phyloP scores from a whole-genome alignment of 2,113 vertebrate genomes.

The Prionailurus viverrinus region DNA sequence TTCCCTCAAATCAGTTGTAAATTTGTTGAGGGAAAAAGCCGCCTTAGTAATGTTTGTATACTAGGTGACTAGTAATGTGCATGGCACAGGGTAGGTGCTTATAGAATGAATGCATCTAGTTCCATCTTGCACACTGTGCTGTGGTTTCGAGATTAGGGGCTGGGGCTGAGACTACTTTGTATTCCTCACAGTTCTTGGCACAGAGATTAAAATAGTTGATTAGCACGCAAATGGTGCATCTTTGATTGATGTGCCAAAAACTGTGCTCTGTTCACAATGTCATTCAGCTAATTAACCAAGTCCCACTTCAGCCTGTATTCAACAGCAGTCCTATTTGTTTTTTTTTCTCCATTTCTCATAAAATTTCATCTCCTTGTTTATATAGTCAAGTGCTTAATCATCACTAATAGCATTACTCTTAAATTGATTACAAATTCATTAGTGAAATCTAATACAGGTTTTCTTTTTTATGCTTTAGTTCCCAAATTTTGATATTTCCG shows the following conservation, averaged over 20 bases:
- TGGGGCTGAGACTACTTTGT: not conserved
- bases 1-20: not conserved
- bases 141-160: not conserved
- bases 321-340: not conserved
- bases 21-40: not conserved
- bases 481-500: not conserved
- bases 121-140: not conserved
- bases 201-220: not conserved
- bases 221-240: not conserved
- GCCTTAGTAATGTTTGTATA: not conserved
- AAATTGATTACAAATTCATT: not conserved
- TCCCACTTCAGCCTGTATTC: not conserved
- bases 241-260: not conserved
- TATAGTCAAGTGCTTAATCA: not conserved
- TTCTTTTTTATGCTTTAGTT: not conserved
- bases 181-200: not conserved
- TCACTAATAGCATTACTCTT: not conserved
- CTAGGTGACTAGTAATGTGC: not conserved
- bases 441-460: not conserved
- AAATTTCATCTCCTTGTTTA: not conserved
- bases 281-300: not conserved
- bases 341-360: not conserved
- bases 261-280: fast-evolving
- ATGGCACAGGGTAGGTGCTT: not conserved
- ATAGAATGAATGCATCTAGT: fast-evolving